Base-by-base conservation (phyloP, 1,140 invertebrate species). In the Thalassaphorura encarpata region DNA sequence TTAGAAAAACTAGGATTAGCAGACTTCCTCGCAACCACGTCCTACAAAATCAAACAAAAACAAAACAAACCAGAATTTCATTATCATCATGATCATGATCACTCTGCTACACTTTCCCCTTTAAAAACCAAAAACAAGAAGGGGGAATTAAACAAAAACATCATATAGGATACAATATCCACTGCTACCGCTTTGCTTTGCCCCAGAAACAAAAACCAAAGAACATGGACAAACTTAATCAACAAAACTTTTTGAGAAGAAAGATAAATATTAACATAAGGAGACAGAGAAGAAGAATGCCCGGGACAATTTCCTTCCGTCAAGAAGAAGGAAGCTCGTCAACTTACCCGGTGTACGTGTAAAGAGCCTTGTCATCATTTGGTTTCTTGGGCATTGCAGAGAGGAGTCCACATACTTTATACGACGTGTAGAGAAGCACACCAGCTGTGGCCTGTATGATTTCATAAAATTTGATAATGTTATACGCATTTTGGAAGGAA, bases 11-110 rank as follows among this genome's bases (percentile, higher is more conserved):
- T 21, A 65, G 60, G 42, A 65, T 62, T 52, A 65, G 27, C 16
- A 65, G 55, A 41, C 63, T 65, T 24, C 63, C 63, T 41, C 59
- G 60, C 26, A 65, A 58, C 63, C 63, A 65, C 33, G 60, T 65
- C 36, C 63, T 65, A 47, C 16, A 43, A 59, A 57, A n/a, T n/a
- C n/a, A n/a, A n/a, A n/a, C n/a, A n/a, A n/a, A n/a, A n/a, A n/a
- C n/a, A n/a, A n/a, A n/a, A n/a, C n/a, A n/a, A n/a, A n/a, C n/a
- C n/a, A n/a, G n/a, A n/a, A n/a, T n/a, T n/a, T n/a, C n/a, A n/a
- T n/a, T n/a, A n/a, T n/a, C n/a, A n/a, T n/a, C n/a, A n/a, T 8
- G 33, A 36, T 8, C 33, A 11, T 36, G n/a, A 36, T 36, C 8
- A 36, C 8, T 36, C n/a, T 36, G 8, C n/a, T n/a, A 36, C n/a